phyloP scores from a whole-genome alignment of 2,888 invertebrate genomes.

The Euplexia lucipara region DNA sequence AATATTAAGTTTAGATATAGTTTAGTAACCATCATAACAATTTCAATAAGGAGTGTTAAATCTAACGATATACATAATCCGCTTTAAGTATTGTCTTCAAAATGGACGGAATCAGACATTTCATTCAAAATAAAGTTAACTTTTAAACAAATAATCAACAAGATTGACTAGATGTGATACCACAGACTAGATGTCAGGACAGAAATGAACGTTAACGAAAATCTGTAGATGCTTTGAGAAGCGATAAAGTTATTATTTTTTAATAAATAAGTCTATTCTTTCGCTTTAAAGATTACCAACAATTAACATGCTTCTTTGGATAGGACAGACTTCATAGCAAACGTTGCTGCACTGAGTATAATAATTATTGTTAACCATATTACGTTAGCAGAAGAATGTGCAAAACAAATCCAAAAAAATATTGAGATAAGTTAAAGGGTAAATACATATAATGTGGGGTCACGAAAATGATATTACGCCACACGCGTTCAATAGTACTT shows the following conservation, averaged over 20 bases:
- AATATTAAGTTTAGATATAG: neutral
- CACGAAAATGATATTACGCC: too few relatives aligned
- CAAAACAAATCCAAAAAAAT: too few relatives aligned
- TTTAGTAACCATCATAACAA: too few relatives aligned
- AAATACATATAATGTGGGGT: too few relatives aligned
- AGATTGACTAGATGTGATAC: conserved; percentile 63
- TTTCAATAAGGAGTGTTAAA: neutral
- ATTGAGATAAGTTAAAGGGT: too few relatives aligned
- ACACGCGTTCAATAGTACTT: neutral
- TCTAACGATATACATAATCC: conserved; percentile 18
- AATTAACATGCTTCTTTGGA: neutral
- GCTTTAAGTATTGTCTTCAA: conserved; percentile 20
- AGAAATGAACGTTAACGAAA: conserved; percentile 29
- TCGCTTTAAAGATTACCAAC: neutral
- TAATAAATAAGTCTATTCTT: conserved; percentile 18
- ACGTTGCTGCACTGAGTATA: neutral
- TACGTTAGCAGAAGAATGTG: too few relatives aligned
- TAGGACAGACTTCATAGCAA: neutral
- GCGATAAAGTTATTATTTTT: conserved; percentile 1
- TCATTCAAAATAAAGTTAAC: conserved; percentile 34
- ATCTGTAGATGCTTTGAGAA: neutral
- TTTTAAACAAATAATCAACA: conserved; percentile 44
- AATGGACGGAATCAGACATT: conserved; percentile 50
- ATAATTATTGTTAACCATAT: neutral
- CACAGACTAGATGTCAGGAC: conserved; percentile 51